Evolutionary conservation across 2,113 vertebrate species (phyloP).

Genomic region (Ochotona curzoniae): DNA sequence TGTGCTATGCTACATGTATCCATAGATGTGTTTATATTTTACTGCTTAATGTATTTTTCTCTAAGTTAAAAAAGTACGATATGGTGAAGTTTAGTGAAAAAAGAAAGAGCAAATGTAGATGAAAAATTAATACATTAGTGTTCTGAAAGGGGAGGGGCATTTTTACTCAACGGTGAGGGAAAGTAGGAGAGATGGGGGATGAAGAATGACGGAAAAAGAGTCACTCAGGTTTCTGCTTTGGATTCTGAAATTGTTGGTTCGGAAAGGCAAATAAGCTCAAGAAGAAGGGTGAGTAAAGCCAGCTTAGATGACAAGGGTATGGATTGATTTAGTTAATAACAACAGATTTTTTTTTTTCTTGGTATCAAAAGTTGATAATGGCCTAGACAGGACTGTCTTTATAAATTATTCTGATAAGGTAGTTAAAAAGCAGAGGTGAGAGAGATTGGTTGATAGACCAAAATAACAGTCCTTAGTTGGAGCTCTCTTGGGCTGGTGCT

Average conservation of each 20-base stretch:
- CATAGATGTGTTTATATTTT: not conserved
- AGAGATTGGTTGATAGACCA: not conserved
- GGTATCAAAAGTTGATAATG: no score
- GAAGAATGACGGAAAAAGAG: not conserved
- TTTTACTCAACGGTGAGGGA: constrained; percentile 13
- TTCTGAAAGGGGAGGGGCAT: constrained; percentile 2
- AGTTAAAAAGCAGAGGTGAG: constrained; percentile 10
- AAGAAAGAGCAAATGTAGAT: not conserved
- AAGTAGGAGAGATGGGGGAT: not conserved
- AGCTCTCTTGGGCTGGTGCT: not conserved
- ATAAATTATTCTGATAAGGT: constrained; percentile 16
- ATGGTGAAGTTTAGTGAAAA: constrained; percentile 28
- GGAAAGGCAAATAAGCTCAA: not conserved
- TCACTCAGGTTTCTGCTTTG: no score
- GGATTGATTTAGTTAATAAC: constrained; percentile 1
- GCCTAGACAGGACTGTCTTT: not conserved
- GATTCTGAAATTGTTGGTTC: constrained; percentile 22
- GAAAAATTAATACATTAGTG: constrained; percentile 3
- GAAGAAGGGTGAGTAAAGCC: not conserved
- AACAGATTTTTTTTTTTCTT: constrained; percentile 30
- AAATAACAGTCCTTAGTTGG: not conserved
- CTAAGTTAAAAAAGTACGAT: constrained; percentile 32
- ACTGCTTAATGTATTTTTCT: constrained; percentile 25
- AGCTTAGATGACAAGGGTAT: not conserved
- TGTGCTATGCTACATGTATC: no score